phyloP scores from a whole-genome alignment of 2,888 invertebrate genomes.

The Diarsia brunnea region DNA sequence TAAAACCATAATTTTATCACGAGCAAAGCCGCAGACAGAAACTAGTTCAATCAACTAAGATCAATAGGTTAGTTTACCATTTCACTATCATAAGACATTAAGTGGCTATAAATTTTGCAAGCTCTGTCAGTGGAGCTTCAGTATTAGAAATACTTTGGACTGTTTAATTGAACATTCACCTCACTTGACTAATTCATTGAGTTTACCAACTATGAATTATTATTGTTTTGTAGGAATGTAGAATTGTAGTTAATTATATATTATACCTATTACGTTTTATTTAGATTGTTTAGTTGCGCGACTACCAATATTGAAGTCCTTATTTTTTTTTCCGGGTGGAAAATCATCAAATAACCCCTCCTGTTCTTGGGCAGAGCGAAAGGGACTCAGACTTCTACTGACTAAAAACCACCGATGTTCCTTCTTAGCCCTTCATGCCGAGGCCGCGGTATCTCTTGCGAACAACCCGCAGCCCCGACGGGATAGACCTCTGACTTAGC shows the following conservation, averaged over 20 bases:
- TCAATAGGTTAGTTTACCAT: slow-evolving; percentile 59
- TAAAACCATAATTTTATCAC: background rate
- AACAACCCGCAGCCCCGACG: no score
- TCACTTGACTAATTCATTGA: slow-evolving; percentile 18
- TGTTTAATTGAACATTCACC: slow-evolving; percentile 36
- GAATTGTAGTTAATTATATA: background rate
- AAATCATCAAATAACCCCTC: no score
- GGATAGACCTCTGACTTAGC: no score
- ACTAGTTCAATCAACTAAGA: slow-evolving; percentile 35
- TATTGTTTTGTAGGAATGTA: slow-evolving; percentile 12
- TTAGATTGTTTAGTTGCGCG: background rate
- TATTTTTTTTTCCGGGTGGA: no score
- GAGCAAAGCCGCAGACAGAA: slow-evolving; percentile 4
- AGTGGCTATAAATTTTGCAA: slow-evolving; percentile 60
- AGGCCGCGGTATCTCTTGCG: no score
- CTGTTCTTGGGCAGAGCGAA: no score
- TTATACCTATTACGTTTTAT: background rate
- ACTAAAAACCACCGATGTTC: no score
- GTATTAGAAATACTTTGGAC: slow-evolving; percentile 16
- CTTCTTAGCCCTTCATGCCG: no score
- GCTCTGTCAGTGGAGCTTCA: slow-evolving; percentile 15
- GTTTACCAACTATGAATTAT: background rate
- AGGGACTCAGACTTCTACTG: no score
- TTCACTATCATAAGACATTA: slow-evolving; percentile 56
- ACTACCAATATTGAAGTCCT: no score